Conservation (phyloP, 1,140 invertebrate species). For the Eciton burchellii region DNA sequence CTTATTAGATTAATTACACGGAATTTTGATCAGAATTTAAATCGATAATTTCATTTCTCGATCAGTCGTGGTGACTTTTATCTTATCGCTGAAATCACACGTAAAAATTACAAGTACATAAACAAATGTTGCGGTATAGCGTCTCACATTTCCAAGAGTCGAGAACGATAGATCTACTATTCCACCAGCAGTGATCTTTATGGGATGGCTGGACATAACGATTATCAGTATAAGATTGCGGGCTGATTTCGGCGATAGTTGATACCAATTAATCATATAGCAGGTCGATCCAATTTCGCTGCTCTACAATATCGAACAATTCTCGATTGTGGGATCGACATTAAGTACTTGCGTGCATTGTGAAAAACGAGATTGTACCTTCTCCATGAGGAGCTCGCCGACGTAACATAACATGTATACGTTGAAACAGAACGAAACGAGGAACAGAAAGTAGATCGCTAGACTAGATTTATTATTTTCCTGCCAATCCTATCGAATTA, state of each 20-base stretch:
- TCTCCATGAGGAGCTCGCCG: slow-evolving; percentile 71
- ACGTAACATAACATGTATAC: slow-evolving; percentile 77
- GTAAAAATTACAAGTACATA: too few species aligned
- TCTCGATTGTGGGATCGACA: not conserved
- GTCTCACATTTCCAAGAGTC: slow-evolving; percentile 63
- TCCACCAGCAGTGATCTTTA: slow-evolving; percentile 74
- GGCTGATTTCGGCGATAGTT: slow-evolving; percentile 59
- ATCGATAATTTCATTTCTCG: too few species aligned
- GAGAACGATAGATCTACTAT: slow-evolving; percentile 65
- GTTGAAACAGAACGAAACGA: slow-evolving; percentile 74
- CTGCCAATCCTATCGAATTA: slow-evolving; percentile 72
- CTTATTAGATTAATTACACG: not conserved
- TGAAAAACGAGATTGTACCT: slow-evolving; percentile 60
- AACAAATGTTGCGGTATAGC: not conserved
- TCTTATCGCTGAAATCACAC: too few species aligned
- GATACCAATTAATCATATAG: slow-evolving; percentile 75
- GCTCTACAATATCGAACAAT: slow-evolving; percentile 58
- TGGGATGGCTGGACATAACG: slow-evolving; percentile 63
- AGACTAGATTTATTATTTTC: slow-evolving; percentile 61
- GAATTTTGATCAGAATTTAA: too few species aligned
- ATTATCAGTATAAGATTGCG: slow-evolving; percentile 70
- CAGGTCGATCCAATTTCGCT: slow-evolving; percentile 64
- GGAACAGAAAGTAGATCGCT: slow-evolving; percentile 63
- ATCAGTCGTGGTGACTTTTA: too few species aligned
- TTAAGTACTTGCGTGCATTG: not conserved